Base-by-base conservation (phyloP, 2,113 vertebrate genomes). In the Hemicordylus capensis region DNA sequence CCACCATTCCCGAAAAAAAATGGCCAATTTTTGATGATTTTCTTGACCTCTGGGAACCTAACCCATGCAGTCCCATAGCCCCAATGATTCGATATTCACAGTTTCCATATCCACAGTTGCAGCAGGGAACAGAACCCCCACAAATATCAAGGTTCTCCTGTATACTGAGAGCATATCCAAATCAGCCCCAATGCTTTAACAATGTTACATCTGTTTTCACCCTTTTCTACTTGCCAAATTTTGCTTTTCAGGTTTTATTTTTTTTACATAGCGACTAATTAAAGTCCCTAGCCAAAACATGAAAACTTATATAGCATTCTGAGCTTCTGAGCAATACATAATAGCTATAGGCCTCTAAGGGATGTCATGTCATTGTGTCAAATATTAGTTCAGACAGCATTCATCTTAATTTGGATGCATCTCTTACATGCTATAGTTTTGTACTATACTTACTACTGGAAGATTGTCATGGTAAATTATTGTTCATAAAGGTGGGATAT, bases 331-430 rank as follows among this genome's bases (percentile, higher is more conserved):
- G 86, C 80, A 91, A 83, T 46, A 89, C 86, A 87, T 87, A 88
- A 84, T 1, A 12, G 80, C 80, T 85, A 87, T 80, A 85, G 81
- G 88, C 92, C 83, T 85, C 37, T 90, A 90, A 93, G 90, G 82
- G 75, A 91, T 91, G 86, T 93, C 91, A 93, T 85, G 19, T 89
- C 86, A 73, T 51, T 84, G 70, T 76, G 70, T 76, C 74, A 80
- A 81, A 34, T 64, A 93, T 75, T 69, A 28, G 64, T 86, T 89
- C 88, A 91, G 91, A 93, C 92, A 92, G 87, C 87, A 59, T 88
- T 93, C 85, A 88, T 92, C 93, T 93, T 92, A 92, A 91, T 89
- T 89, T 83, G 87, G 89, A 46, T 80, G 87, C 74, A 88, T 85
- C 91, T 91, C 87, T 82, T 88, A 85, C 84, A 92, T 51, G 81